phyloP scores from a whole-genome alignment of 2,888 invertebrate species.

The Cecidostiba fungosa region DNA sequence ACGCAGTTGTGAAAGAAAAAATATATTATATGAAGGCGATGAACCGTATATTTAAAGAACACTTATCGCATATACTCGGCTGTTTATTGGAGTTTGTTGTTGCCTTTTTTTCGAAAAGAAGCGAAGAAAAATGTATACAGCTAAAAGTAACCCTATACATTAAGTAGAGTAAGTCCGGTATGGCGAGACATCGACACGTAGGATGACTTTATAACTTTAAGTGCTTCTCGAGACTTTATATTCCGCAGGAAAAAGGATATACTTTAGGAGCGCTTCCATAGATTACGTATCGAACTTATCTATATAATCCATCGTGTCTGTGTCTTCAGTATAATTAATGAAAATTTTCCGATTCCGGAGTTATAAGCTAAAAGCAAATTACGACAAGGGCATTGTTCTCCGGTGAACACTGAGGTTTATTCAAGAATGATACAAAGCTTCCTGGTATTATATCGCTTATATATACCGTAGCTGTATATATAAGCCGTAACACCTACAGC shows the following conservation, averaged over 20 bases:
- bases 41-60: no score
- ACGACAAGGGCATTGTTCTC: slow-evolving; percentile 10
- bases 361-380: background rate
- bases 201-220: slow-evolving; percentile 4
- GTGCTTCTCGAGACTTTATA: background rate
- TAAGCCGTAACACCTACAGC: background rate
- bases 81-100: background rate
- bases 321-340: background rate
- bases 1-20: no score
- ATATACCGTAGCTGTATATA: slow-evolving; percentile 2
- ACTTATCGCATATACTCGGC: no score
- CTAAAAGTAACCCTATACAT: background rate
- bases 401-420: background rate
- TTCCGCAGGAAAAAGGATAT: background rate
- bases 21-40: background rate
- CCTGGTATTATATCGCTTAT: slow-evolving; percentile 24
- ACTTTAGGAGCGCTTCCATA: no score
- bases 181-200: background rate
- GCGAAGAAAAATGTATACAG: background rate
- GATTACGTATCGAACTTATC: background rate
- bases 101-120: background rate
- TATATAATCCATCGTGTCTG: background rate
- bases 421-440: slow-evolving; percentile 35
- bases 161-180: background rate
- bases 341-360: background rate